Conservation (phyloP, 2,113 vertebrate genomes). For the Perca schrenkii region DNA sequence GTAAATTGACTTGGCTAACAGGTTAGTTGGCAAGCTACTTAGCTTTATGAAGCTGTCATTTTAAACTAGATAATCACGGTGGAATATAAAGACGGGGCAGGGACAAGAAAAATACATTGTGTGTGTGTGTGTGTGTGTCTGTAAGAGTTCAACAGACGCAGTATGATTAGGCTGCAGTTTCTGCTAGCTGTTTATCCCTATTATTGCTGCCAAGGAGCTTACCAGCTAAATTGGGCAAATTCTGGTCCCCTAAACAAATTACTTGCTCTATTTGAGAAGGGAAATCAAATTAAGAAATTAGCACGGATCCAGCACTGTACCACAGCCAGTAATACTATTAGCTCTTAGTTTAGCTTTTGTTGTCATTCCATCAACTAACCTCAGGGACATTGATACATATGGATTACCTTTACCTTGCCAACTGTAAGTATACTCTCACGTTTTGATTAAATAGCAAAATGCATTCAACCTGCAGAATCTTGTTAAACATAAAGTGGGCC, state of each 20-base stretch:
- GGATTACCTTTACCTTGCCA: constrained; percentile 35
- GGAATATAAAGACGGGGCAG: constrained; percentile 26
- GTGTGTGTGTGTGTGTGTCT: constrained; percentile 8
- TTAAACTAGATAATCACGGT: constrained; percentile 52
- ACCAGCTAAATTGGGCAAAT: constrained; percentile 81
- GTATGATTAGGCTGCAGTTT: constrained; percentile 70
- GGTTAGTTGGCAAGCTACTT: constrained; percentile 48
- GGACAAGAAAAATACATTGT: constrained; percentile 2
- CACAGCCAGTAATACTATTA: constrained; percentile 61
- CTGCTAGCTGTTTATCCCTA: constrained; percentile 78
- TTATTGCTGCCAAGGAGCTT: constrained; percentile 80
- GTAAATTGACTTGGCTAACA: constrained; percentile 56
- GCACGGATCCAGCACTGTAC: constrained; percentile 69
- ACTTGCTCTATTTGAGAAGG: constrained; percentile 83
- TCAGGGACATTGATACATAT: constrained; percentile 27
- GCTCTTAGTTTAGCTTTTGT: constrained; percentile 59
- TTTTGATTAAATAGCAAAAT: constrained; percentile 38
- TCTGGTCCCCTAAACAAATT: constrained; percentile 83
- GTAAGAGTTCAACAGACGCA: constrained; percentile 55
- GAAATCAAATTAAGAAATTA: constrained; percentile 82
- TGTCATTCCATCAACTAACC: constrained; percentile 45
- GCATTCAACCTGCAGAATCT: constrained; percentile 16
- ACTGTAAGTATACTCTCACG: constrained; percentile 26
- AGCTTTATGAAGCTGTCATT: constrained; percentile 41
- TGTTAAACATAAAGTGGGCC: constrained; percentile 10